phyloP scores from a whole-genome alignment of 2,797 vertebrate species.

The Hydrophis major region DNA sequence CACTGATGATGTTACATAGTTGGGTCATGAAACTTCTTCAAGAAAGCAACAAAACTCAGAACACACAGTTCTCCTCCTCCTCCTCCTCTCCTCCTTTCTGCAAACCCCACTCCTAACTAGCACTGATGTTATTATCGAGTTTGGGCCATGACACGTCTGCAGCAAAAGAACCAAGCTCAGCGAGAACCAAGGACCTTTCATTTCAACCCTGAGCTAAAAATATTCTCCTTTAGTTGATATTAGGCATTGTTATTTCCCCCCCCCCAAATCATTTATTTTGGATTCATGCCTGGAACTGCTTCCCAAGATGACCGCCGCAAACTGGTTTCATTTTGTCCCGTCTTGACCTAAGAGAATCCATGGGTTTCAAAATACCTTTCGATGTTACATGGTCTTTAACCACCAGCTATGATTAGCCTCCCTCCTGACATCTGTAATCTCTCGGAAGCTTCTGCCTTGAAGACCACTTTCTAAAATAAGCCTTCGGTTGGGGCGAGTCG shows the following conservation, averaged over 20 bases:
- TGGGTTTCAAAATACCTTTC: not conserved
- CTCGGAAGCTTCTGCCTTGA: not conserved
- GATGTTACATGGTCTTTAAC: not conserved
- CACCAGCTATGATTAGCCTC: not conserved
- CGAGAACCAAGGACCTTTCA: too few species aligned
- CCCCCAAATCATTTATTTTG: not conserved
- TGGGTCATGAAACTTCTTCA: too few species aligned
- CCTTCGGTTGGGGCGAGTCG: not conserved
- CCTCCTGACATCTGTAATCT: not conserved
- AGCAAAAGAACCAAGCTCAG: too few species aligned
- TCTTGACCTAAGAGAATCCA: not conserved
- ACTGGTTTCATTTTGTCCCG: not conserved
- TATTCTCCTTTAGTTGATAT: not conserved
- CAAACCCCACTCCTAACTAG: too few species aligned
- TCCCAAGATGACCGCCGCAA: not conserved
- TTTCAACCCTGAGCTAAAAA: too few species aligned
- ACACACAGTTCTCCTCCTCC: too few species aligned
- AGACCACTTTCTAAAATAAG: not conserved
- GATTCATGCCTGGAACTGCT: not conserved
- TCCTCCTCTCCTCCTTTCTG: too few species aligned
- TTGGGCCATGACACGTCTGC: too few species aligned
- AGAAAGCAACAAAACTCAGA: too few species aligned
- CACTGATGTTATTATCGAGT: too few species aligned
- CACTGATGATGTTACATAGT: too few species aligned
- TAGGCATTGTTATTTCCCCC: not conserved